phyloP scores from a whole-genome alignment of 1,140 invertebrate species.

The Dreissena polymorpha region DNA sequence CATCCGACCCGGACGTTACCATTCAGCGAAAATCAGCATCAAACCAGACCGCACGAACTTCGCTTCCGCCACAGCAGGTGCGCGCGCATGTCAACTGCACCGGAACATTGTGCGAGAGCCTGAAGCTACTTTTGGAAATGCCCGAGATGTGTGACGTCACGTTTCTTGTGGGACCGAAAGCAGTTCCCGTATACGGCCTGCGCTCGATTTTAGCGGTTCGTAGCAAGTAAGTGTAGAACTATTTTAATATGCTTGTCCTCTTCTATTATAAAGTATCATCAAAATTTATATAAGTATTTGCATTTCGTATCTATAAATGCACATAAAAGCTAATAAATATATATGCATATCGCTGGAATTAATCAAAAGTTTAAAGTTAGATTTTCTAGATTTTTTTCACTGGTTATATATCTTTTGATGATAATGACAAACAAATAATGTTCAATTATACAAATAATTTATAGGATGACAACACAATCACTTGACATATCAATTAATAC shows the following conservation, averaged over 20 bases:
- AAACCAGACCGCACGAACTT: too few relatives aligned
- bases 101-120: conserved; percentile 45
- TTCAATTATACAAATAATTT: not conserved
- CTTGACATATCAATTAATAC: not conserved
- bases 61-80: not conserved
- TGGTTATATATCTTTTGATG: not conserved
- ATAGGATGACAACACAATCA: not conserved
- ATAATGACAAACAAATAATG: not conserved
- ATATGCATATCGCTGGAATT: too few relatives aligned
- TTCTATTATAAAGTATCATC: not conserved
- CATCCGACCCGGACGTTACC: conserved; percentile 23
- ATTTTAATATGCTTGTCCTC: not conserved
- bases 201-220: conserved; percentile 52
- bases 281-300: not conserved
- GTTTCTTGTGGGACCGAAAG: conserved; percentile 53
- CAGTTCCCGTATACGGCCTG: conserved; percentile 53
- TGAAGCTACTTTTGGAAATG: conserved; percentile 54
- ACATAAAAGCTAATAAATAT: not conserved
- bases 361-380: too few relatives aligned
- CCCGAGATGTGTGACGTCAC: conserved; percentile 61
- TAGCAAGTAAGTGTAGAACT: conserved; percentile 43
- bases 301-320: not conserved
- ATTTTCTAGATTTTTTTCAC: not conserved
- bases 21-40: not conserved
- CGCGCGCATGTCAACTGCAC: conserved; percentile 37